Evolutionary conservation across 2,797 vertebrate genomes (phyloP), one percentile per base, ranked within the genome.

Genomic region (Phrynocephalus guinanensis): DNA sequence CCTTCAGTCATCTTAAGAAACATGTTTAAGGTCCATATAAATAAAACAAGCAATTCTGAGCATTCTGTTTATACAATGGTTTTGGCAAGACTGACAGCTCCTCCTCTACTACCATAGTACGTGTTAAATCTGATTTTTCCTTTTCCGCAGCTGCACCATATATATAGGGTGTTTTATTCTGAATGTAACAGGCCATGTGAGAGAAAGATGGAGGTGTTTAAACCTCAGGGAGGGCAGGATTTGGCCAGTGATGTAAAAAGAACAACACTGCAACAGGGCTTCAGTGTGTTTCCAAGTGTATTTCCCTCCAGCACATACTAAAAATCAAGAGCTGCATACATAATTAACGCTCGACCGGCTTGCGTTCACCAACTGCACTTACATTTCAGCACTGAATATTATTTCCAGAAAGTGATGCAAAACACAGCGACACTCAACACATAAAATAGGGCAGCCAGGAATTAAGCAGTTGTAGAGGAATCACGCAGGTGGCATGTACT

Each of bases 401-500:
- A 60, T 86, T 92, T 91, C 75, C 85, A 76, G 91, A 87, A 88
- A 85, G 38, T 84, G 82, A 93, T 88, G 87, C 79, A 91, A 82
- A 88, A 76, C 18, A 52, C 30, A 50, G 86, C 89, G 86, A 44
- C 83, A 70, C 93, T 89, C 85, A 63, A 93, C 79, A 77, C n/a
- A 90, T 28, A 90, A 93, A 92, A 94, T 66, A 79, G 67, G n/a
- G 79, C 86, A 93, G 82, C 76, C 89, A 94, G 86, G 66, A 93
- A 84, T 76, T 82, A 90, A 92, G n/a, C 26, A 87, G n/a, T 86
- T 91, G 87, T 90, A 84, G 85, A 75, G 26, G 91, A 92, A 83
- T 6, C 84, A 92, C 85, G 70, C 33, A 86, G 60, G 87, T 92
- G 88, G 83, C 91, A 33, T 86, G 83, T 91, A 82, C 86, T 30